Conservation (phyloP, 1,140 invertebrate genomes). For the Tetranychus urticae region DNA sequence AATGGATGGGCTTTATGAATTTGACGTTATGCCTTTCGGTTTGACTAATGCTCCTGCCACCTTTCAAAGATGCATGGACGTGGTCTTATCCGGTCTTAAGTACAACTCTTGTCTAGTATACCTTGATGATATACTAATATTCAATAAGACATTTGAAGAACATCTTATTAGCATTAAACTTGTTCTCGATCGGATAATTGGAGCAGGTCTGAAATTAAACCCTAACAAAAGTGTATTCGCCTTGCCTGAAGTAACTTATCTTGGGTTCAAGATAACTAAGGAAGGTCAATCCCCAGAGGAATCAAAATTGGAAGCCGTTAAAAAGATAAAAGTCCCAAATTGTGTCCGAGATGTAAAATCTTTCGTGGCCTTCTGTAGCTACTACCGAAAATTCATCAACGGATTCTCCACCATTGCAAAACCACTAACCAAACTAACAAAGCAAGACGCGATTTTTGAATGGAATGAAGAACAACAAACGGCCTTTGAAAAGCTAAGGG, state of each 20-base stretch:
- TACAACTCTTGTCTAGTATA: conserved; percentile 12
- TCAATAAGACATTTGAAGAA: conserved; percentile 10
- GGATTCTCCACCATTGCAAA: conserved; percentile 16
- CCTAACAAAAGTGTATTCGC: too few relatives aligned
- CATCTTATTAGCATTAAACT: conserved; percentile 7
- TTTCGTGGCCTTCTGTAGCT: too few relatives aligned
- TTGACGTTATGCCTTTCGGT: conserved; percentile 22
- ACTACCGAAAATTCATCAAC: conserved; percentile 12
- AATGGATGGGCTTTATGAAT: conserved; percentile 24
- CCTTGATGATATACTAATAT: conserved; percentile 17
- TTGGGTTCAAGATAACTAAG: conserved; percentile 9
- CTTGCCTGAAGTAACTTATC: conserved; percentile 3
- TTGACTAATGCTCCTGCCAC: conserved; percentile 20
- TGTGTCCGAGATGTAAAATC: conserved; percentile 1
- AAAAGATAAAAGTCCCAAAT: conserved; percentile 7
- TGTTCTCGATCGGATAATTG: too few relatives aligned
- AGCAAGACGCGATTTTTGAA: conserved; percentile 4
- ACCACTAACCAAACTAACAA: conserved; percentile 16
- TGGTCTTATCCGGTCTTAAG: conserved; percentile 15
- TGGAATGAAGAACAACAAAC: not conserved
- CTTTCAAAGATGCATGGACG: conserved; percentile 22
- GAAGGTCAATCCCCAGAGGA: conserved; percentile 3
- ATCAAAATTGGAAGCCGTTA: conserved; percentile 6
- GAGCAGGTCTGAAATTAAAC: too few relatives aligned
- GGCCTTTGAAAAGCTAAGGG: not conserved